A percentile compares a stretch with the other conserved stretches of the same genome.
Conservation (phyloP, 2,113 vertebrate genomes). For the Oreochromis tanganicae region DNA sequence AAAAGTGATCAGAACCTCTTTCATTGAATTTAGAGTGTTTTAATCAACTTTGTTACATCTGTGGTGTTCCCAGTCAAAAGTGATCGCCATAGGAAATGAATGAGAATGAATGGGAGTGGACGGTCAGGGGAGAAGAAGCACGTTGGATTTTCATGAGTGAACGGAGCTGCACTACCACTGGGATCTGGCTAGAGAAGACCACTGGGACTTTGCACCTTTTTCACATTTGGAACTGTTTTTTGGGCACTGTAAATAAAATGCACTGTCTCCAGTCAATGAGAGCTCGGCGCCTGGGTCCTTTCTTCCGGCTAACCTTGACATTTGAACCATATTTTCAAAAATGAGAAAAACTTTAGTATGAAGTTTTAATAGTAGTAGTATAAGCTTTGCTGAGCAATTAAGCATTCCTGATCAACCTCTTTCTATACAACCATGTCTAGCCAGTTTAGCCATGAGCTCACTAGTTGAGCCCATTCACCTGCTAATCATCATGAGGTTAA, state of each 20-base stretch:
- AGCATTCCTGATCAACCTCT: neutral
- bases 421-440: neutral
- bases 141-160: neutral
- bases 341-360: neutral
- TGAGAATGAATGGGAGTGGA: neutral
- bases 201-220: neutral
- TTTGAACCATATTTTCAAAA: neutral
- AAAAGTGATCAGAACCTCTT: neutral
- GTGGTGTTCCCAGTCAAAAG: neutral
- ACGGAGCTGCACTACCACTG: neutral
- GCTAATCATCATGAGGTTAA: too few species aligned
- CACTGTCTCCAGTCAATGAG: neutral
- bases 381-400: neutral
- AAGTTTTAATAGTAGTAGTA: neutral
- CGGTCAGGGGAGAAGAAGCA: neutral
- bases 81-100: neutral
- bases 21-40: neutral
- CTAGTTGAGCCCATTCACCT: neutral
- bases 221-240: neutral
- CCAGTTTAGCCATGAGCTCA: neutral
- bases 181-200: neutral
- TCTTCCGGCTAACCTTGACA: neutral
- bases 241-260: neutral
- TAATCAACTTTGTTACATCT: neutral
- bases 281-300: neutral